Base-by-base conservation (phyloP, 2,888 invertebrate genomes). In the Lycia hirtaria region DNA sequence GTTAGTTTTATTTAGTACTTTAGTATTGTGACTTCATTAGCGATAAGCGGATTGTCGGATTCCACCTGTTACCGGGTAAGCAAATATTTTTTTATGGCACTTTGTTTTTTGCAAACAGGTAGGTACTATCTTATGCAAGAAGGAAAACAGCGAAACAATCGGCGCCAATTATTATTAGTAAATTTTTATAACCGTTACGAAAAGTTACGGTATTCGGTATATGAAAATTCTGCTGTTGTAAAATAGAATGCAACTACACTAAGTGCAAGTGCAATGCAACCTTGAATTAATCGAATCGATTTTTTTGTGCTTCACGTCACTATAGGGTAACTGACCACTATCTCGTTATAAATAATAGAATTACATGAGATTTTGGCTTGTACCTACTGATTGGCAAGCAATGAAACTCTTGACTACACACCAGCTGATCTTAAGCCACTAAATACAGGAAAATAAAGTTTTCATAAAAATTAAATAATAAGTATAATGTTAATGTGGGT, bases 21-120 rank as follows among this genome's bases (percentile, higher is more conserved):
- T 69, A 72, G 75, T 67, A 66, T 60, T 56, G 72, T 75, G 69
- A 62, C 61, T 65, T 44, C 22, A n/a, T 14, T 24, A 22, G 45
- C 14, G 9, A 22, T 14, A 22, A 60, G 59, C 62, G 68, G 64
- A 66, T 64, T 60, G 33, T 53, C 53, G n/a, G 14, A 49, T 53
- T 56, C 66, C 85, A 88, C 85, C 84, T 85, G 87, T 86, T 83
- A 83, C 85, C 87, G 80, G 88, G 88, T 88, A 80, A 79, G 87
- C 17, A 17, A 24, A 24, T 26, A 26, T 26, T 15, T 41, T 28
- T 37, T 41, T 41, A 26, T 17, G 26, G 26, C 41, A 41, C 41
- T 41, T 4, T 4, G 26, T 41, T 26, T 65, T 65, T 61, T 15
- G 15, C 26, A 17, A 41, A 26, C 15, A 26, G n/a, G n/a, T n/a